phyloP scores from a whole-genome alignment of 2,113 vertebrate species.

The Ranitomeya variabilis region DNA sequence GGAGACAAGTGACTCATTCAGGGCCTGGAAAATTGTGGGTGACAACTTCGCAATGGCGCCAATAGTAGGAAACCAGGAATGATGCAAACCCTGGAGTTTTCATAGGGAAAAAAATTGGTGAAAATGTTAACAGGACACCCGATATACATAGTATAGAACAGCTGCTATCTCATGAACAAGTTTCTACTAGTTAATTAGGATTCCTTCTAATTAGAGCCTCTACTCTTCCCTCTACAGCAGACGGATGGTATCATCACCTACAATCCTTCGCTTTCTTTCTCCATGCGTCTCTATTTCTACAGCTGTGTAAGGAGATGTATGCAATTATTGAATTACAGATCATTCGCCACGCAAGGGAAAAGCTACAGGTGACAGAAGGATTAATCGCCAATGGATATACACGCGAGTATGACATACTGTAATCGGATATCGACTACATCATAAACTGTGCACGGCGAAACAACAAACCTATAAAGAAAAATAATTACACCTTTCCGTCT shows the following conservation, averaged over 20 bases:
- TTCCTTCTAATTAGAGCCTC: background rate
- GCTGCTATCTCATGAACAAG: background rate
- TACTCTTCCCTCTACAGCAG: background rate
- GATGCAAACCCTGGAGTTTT: background rate
- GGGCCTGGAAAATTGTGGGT: too few species aligned
- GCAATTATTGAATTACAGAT: background rate
- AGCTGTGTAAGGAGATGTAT: background rate
- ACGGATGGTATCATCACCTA: background rate
- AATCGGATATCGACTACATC: slow-evolving; percentile 38
- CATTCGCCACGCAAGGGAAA: background rate
- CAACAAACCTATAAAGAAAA: slow-evolving; percentile 28
- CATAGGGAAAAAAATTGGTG: background rate
- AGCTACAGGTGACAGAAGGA: slow-evolving; percentile 29
- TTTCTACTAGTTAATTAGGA: background rate
- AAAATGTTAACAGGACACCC: background rate
- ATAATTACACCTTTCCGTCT: slow-evolving; percentile 23
- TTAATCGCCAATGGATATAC: background rate
- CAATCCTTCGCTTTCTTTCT: background rate
- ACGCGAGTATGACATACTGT: background rate
- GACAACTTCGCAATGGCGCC: background rate
- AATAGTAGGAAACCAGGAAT: background rate
- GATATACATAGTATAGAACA: background rate
- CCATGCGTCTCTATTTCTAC: background rate
- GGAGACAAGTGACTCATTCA: background rate
- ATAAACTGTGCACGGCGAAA: background rate